Evolutionary conservation across 2,113 vertebrate species (phyloP).

Genomic region (Syrrhaptes paradoxus): DNA sequence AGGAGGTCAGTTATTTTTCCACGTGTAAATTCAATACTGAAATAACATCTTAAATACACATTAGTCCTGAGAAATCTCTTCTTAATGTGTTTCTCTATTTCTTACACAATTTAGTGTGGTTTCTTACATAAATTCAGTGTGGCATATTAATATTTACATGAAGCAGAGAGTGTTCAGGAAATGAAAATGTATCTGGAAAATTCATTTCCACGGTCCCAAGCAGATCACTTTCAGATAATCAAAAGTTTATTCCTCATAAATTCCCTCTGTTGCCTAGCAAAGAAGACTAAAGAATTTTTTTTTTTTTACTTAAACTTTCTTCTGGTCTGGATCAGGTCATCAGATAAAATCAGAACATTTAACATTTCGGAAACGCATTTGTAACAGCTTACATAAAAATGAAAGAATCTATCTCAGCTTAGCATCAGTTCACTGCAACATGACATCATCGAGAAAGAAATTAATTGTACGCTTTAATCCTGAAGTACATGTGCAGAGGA

Average conservation of each 20-base stretch:
- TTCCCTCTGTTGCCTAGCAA: slow-evolving; percentile 9
- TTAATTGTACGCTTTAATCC: neutral
- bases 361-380: neutral
- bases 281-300: neutral
- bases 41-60: neutral
- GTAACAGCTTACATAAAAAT: neutral
- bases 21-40: slow-evolving; percentile 5
- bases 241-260: neutral
- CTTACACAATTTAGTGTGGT: neutral
- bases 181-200: slow-evolving; percentile 38
- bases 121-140: neutral
- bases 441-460: neutral
- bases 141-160: neutral
- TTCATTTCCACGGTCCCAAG: neutral
- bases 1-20: neutral
- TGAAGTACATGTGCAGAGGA: neutral
- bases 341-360: slow-evolving; percentile 11
- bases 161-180: neutral
- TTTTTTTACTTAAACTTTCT: neutral
- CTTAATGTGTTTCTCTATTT: neutral
- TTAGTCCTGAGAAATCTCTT: neutral
- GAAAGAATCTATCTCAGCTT: slow-evolving; percentile 29
- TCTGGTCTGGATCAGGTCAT: neutral
- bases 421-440: neutral
- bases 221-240: slow-evolving; percentile 21